Percentiles rank a stretch among this genome's conserved stretches.
These are phyloP conservation scores for Mormyrus hasselquistii DNA, from an alignment of 2,797 vertebrate genomes.

Conservation along the genomic window DNA sequence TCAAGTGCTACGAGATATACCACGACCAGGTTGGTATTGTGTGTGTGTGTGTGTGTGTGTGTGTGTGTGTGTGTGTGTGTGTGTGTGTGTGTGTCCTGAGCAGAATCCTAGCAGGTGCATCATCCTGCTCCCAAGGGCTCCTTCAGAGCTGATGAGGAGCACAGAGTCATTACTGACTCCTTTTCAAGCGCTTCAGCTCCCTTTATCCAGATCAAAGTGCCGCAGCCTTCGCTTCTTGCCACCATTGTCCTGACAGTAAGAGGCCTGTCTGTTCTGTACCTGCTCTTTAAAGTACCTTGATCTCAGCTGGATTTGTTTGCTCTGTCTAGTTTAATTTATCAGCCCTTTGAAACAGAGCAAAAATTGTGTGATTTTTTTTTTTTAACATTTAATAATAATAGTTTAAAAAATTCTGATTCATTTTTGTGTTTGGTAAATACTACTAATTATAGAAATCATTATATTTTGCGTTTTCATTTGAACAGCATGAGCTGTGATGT, in stretches of 20 bases:
- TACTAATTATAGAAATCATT: neutral
- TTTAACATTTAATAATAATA: neutral
- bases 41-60: neutral
- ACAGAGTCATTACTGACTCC: constrained; percentile 8
- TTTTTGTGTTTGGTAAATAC: neutral
- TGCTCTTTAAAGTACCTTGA: neutral
- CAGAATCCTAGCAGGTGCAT: neutral
- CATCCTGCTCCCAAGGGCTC: neutral
- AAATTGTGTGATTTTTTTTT: neutral
- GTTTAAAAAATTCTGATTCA: neutral
- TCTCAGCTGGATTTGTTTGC: neutral
- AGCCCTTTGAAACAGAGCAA: neutral
- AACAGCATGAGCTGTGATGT: neutral
- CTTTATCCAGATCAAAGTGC: constrained; percentile 57
- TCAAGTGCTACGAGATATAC: constrained; percentile 89
- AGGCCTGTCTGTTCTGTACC: neutral
- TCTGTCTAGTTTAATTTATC: neutral
- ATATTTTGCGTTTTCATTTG: neutral
- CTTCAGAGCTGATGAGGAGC: neutral
- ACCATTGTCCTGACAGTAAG: neutral
- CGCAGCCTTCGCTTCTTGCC: constrained; percentile 27
- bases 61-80: neutral
- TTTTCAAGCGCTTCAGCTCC: neutral
- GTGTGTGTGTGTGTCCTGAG: neutral
- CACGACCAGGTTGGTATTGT: constrained; percentile 83